Conservation (phyloP, 2,888 invertebrate species). For the Monoplex corrugatus region DNA sequence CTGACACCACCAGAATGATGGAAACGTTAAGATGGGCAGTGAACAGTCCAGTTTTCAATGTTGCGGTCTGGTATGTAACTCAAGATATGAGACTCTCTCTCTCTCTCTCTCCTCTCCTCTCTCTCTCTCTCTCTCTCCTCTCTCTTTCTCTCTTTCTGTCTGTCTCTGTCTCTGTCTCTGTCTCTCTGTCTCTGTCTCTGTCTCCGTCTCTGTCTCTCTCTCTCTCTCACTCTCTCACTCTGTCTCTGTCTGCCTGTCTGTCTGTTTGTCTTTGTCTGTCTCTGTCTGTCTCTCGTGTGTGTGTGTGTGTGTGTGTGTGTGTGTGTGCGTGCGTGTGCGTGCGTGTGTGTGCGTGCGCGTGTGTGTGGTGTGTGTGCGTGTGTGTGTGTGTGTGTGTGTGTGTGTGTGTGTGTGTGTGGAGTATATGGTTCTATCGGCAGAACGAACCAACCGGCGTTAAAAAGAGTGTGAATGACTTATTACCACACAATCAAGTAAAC, state of each 20-base stretch:
- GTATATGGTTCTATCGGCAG: background rate
- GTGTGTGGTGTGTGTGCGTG: no score
- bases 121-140: background rate
- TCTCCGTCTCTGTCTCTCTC: background rate
- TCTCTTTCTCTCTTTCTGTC: slow-evolving; percentile 16
- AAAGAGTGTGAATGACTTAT: no score
- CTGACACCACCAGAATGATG: no score
- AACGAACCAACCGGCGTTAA: background rate
- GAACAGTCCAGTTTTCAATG: no score
- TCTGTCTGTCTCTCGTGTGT: background rate
- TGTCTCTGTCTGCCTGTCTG: background rate
- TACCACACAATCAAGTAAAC: no score
- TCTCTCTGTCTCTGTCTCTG: background rate
- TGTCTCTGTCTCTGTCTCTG: slow-evolving; percentile 12
- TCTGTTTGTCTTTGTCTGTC: background rate
- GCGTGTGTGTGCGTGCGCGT: no score
- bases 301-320: background rate
- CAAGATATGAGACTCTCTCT: background rate
- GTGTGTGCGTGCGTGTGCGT: background rate
- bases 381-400: background rate
- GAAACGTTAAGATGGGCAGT: no score
- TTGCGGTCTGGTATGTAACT: background rate
- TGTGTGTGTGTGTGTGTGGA: background rate
- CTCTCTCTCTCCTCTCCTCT: background rate
- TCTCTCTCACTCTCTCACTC: background rate